Percentiles rank a stretch among this genome's conserved stretches.
phyloP scores from a whole-genome alignment of 2,888 invertebrate species.

The Augiades crinisus region DNA sequence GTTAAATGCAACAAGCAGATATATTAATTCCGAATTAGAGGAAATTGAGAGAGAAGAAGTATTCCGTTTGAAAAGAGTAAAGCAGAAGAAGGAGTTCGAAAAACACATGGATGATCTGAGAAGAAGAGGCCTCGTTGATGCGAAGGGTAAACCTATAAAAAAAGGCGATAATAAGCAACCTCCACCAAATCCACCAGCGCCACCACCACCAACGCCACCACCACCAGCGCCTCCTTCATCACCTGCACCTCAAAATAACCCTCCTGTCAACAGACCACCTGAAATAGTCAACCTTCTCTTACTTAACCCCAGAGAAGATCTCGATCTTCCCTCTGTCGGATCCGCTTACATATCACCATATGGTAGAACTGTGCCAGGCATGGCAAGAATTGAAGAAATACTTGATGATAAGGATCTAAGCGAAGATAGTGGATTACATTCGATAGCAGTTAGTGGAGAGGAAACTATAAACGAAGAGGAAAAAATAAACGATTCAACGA shows the following conservation, averaged over 20 bases:
- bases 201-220: neutral
- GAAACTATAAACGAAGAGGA: neutral
- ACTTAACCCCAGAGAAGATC: conserved; percentile 5
- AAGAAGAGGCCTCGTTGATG: neutral
- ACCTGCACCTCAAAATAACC: conserved; percentile 1
- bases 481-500: conserved; percentile 14
- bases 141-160: conserved; percentile 8
- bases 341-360: conserved; percentile 15
- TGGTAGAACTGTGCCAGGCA: conserved; percentile 5
- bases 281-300: conserved; percentile 20
- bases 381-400: conserved; percentile 9
- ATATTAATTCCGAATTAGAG: conserved; percentile 43
- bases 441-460: neutral
- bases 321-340: conserved; percentile 2
- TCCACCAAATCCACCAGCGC: neutral
- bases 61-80: conserved; percentile 42
- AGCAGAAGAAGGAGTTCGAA: conserved; percentile 34
- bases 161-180: neutral
- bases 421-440: neutral
- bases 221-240: neutral
- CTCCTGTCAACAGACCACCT: conserved; percentile 2
- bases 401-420: neutral
- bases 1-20: conserved; percentile 36
- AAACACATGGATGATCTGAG: conserved; percentile 29
- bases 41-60: conserved; percentile 43